phyloP scores from a whole-genome alignment of 2,113 vertebrate species.

The Oplegnathus fasciatus region DNA sequence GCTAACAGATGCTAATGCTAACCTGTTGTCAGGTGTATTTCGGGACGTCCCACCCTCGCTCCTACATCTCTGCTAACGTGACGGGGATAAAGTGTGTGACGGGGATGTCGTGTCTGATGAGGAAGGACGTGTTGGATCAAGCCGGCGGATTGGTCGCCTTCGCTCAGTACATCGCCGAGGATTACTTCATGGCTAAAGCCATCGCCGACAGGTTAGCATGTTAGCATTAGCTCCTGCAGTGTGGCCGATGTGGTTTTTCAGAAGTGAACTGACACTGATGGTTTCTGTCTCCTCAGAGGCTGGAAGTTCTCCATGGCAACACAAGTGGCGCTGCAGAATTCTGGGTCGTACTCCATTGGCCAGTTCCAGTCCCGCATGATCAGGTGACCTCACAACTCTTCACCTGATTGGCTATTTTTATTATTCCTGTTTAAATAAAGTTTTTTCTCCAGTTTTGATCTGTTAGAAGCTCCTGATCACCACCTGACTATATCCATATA shows the following conservation, averaged over 20 bases:
- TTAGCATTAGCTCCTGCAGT: not conserved
- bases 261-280: not conserved
- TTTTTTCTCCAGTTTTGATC: no score
- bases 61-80: constrained; percentile 97
- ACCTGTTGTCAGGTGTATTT: constrained; percentile 91
- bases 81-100: constrained; percentile 98
- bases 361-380: constrained; percentile 99
- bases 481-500: no score
- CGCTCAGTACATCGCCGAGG: constrained; percentile 98
- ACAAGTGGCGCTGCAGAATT: constrained; percentile 98
- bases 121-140: constrained; percentile 96
- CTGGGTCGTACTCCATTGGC: constrained; percentile 97
- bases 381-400: constrained; percentile 83
- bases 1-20: constrained; percentile 15
- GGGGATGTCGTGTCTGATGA: constrained; percentile 99
- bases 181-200: constrained; percentile 99
- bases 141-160: constrained; percentile 96
- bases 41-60: constrained; percentile 97
- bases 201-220: constrained; percentile 93
- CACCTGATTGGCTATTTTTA: constrained; percentile 13
- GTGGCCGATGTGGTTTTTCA: not conserved
- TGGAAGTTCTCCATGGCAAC: constrained; percentile 99
- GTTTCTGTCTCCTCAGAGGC: constrained; percentile 83
- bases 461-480: no score
- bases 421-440: not conserved